Base-by-base conservation (phyloP, 2,888 invertebrate species). In the Harpagoxenus sublaevis region DNA sequence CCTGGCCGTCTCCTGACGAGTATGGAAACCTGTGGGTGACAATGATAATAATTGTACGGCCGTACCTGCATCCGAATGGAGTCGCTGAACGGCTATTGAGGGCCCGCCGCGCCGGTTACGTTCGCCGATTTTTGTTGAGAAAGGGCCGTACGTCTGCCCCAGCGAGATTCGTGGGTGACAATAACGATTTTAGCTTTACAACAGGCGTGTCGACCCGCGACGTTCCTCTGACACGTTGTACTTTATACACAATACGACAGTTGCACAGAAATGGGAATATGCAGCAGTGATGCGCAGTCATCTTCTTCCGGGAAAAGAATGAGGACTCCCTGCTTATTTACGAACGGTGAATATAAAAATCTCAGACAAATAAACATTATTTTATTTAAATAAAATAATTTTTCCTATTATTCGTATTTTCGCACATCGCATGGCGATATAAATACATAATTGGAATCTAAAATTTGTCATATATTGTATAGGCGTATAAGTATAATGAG, bases 11-110 rank as follows among this genome's bases (percentile, higher is more conserved):
- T 42, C 15, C 75, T 63, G 87, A 88, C 89, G 85, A 74, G 87
- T 87, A 89, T 88, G 89, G 91, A 89, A 86, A 90, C 74, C 88
- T 91, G 91, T 92, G 92, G 91, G 92, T 92, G 92, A 90, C 89
- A 89, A 87, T 85, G 88, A 87, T 90, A 84, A 91, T 91, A 86
- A 90, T 88, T 87, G 88, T 83, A 66, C 45, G 79, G 62, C 18
- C 77, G 78, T 81, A 73, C 73, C 79, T 81, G 79, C 73, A 73
- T 81, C 73, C 73, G 73, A 81, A 81, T 81, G 79, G 79, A 62
- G 60, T 39, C 48, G 60, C 60, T 60, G 71, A 71, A 78, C 45
- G 78, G 31, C 55, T 51, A 31, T 45, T 70, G 70, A 45, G n/a
- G 10, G 35, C 15, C 45, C 81, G 51, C 31, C 70, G 57, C 51